Evolutionary conservation across 2,797 vertebrate species (phyloP).

Genomic region (Galagoides demidoff): DNA sequence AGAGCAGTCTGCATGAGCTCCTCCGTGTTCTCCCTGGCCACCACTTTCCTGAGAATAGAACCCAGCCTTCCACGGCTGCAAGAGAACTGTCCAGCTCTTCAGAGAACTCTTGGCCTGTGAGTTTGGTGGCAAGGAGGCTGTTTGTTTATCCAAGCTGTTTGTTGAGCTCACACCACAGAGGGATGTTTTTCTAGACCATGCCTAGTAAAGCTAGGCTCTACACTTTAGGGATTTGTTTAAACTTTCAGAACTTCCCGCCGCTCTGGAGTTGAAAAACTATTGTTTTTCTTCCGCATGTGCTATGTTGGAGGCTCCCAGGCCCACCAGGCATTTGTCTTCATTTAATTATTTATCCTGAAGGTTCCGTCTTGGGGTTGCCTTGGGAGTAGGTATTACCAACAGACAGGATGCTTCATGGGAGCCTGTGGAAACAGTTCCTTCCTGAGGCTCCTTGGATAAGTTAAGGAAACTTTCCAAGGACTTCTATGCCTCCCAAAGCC

Average conservation of each 20-base stretch:
- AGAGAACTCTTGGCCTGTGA: neutral
- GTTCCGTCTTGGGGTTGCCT: slow-evolving; percentile 26
- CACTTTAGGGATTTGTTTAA: slow-evolving; percentile 32
- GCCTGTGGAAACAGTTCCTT: neutral
- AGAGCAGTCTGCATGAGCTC: neutral
- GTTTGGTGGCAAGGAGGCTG: neutral
- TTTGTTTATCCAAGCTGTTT: neutral
- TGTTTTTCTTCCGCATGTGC: neutral
- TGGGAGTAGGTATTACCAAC: neutral
- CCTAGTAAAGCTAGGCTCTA: neutral
- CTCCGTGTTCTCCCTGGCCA: neutral
- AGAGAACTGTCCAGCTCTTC: neutral
- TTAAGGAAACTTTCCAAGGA: neutral
- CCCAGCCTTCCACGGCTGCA: fast-evolving
- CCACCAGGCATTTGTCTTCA: neutral
- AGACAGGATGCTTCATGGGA: neutral
- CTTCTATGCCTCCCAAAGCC: neutral
- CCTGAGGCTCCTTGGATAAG: neutral
- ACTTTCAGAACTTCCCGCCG: neutral
- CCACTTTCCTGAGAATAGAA: neutral
- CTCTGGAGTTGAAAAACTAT: slow-evolving; percentile 22
- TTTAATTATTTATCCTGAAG: slow-evolving; percentile 55
- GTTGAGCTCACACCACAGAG: neutral
- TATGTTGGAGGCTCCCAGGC: neutral
- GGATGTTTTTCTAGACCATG: neutral